phyloP scores from a whole-genome alignment of 2,888 invertebrate genomes.

The Conomelus anceps region DNA sequence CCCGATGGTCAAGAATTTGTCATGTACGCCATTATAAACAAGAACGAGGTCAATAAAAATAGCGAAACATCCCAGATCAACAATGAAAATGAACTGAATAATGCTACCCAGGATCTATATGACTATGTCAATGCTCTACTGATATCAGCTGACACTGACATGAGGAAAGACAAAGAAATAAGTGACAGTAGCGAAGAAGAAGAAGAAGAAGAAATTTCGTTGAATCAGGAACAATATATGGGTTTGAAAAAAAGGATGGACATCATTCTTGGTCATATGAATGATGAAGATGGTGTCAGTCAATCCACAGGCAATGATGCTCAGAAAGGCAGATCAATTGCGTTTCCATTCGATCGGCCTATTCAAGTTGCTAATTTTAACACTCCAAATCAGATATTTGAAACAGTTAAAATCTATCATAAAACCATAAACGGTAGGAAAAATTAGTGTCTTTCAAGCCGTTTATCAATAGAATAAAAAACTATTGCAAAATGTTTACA shows the following conservation, averaged over 20 bases:
- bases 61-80: not conserved
- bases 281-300: slow-evolving; percentile 37
- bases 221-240: not conserved
- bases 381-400: slow-evolving; percentile 54
- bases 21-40: slow-evolving; percentile 53
- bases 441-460: not conserved
- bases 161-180: not conserved
- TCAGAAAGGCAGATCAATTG: slow-evolving; percentile 52
- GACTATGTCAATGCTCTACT: not conserved
- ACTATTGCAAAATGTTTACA: not conserved
- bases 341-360: slow-evolving; percentile 67
- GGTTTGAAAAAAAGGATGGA: not conserved
- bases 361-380: slow-evolving; percentile 52
- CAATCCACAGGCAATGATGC: slow-evolving; percentile 43
- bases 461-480: not conserved
- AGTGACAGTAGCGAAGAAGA: too few species aligned
- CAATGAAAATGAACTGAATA: not conserved
- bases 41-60: slow-evolving; percentile 21
- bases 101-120: not conserved
- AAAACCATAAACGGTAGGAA: slow-evolving; percentile 43
- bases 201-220: not conserved
- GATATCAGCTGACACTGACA: not conserved
- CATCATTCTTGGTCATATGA: too few species aligned
- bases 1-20: slow-evolving; percentile 58
- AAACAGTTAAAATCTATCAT: slow-evolving; percentile 56